phyloP scores from a whole-genome alignment of 2,797 vertebrate species.

The Denticeps clupeoides region DNA sequence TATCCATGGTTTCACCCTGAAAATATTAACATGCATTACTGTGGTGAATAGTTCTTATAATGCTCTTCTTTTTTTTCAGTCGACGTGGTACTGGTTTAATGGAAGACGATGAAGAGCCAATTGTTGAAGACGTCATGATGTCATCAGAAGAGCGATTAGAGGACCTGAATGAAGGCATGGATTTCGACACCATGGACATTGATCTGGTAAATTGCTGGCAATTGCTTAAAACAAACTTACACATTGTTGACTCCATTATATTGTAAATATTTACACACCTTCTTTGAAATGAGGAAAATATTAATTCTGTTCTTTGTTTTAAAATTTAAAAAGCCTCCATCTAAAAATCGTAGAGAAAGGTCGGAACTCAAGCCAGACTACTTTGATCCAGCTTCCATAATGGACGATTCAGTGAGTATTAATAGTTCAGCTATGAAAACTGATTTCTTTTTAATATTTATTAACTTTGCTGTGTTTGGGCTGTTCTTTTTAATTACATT shows the following conservation, averaged over 20 bases:
- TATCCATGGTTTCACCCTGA: no score
- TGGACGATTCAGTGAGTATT: conserved; percentile 89
- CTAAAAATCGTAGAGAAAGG: conserved; percentile 92
- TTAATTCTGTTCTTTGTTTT: conserved; percentile 27
- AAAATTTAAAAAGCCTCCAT: conserved; percentile 68
- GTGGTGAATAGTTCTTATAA: no score
- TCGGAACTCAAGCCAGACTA: conserved; percentile 92
- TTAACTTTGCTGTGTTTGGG: background rate
- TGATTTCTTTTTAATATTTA: background rate
- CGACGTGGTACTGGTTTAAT: conserved; percentile 86
- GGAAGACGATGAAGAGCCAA: conserved; percentile 96
- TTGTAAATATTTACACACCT: no score
- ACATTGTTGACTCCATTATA: background rate
- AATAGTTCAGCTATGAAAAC: background rate
- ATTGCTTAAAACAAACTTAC: background rate
- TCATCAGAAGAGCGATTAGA: conserved; percentile 91
- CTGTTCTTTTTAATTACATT: conserved; percentile 7
- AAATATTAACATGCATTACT: no score
- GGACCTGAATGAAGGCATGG: conserved; percentile 95
- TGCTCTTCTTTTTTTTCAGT: conserved; percentile 49
- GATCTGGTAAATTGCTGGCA: conserved; percentile 68
- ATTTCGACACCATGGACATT: conserved; percentile 96
- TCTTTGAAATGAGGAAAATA: no score
- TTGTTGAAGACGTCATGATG: conserved; percentile 98
- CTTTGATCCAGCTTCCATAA: conserved; percentile 96